Conservation (phyloP, 1,140 invertebrate species). For the Caenorhabditis latens region DNA sequence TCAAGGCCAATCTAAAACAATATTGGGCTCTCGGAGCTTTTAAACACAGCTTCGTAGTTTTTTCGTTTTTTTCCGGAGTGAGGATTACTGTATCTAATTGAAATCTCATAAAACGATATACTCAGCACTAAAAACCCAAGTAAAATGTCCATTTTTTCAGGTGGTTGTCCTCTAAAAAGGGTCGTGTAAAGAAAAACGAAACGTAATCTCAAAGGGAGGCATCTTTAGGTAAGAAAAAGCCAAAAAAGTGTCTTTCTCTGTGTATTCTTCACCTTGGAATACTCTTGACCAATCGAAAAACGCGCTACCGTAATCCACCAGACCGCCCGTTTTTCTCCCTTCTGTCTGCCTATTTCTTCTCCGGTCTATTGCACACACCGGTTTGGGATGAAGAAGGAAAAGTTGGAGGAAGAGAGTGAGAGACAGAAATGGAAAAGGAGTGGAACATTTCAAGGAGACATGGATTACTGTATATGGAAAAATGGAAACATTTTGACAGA, state of each 20-base stretch:
- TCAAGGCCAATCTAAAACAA: background rate
- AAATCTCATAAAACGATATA: no score
- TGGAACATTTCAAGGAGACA: constrained; percentile 20
- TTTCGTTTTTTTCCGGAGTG: no score
- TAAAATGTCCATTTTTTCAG: background rate
- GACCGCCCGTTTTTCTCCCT: constrained; percentile 7
- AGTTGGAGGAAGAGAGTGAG: background rate
- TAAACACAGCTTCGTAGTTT: no score
- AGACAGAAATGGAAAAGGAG: background rate
- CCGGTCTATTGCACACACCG: constrained; percentile 52
- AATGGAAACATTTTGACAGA: constrained; percentile 46
- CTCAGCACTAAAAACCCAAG: background rate
- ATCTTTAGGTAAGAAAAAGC: constrained; percentile 54
- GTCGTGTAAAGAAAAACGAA: background rate
- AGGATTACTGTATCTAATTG: no score
- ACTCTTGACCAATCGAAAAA: constrained; percentile 42
- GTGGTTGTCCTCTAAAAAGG: constrained; percentile 4
- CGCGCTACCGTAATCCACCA: constrained; percentile 11
- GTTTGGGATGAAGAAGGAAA: constrained; percentile 16
- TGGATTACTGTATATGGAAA: constrained; percentile 14
- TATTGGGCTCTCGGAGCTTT: no score
- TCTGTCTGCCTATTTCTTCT: background rate
- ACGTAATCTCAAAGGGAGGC: constrained; percentile 46
- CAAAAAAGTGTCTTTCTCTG: constrained; percentile 32
- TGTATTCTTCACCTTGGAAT: constrained; percentile 46